Conservation (phyloP, 1,140 invertebrate genomes). For the Hylaeus anthracinus region DNA sequence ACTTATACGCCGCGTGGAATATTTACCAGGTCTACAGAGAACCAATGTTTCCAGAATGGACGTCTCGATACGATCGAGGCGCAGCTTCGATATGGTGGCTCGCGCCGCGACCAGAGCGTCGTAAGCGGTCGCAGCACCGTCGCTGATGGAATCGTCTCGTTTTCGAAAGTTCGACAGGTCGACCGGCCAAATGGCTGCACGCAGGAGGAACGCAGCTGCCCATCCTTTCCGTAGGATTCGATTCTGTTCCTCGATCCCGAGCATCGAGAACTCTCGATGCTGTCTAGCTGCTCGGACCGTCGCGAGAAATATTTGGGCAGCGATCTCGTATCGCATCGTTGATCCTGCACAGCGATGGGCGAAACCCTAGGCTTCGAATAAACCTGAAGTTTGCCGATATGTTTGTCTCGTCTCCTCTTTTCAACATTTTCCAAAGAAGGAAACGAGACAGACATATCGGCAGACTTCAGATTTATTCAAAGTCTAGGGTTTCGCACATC, state of each 20-base stretch:
- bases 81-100: slow-evolving; percentile 76
- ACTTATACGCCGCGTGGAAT: background rate
- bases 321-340: slow-evolving; percentile 78
- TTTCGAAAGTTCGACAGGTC: slow-evolving; percentile 76
- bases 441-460: too few species aligned
- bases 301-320: slow-evolving; percentile 82
- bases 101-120: slow-evolving; percentile 64
- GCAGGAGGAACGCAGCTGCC: slow-evolving; percentile 83
- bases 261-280: slow-evolving; percentile 80
- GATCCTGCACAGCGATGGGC: slow-evolving; percentile 47
- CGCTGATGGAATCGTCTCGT: slow-evolving; percentile 15
- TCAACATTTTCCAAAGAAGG: too few species aligned
- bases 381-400: too few species aligned
- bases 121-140: slow-evolving; percentile 44
- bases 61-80: slow-evolving; percentile 82
- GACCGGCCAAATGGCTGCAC: slow-evolving; percentile 83
- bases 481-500: too few species aligned
- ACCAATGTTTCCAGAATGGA: slow-evolving; percentile 84
- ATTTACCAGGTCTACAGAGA: slow-evolving; percentile 83
- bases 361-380: too few species aligned
- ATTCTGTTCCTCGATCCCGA: slow-evolving; percentile 81
- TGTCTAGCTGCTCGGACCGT: slow-evolving; percentile 81
- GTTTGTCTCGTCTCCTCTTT: too few species aligned
- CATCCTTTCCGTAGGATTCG: slow-evolving; percentile 82
- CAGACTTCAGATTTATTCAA: too few species aligned